Evolutionary conservation across 1,140 invertebrate genomes (phyloP).

Genomic region (Hylaeus anthracinus): DNA sequence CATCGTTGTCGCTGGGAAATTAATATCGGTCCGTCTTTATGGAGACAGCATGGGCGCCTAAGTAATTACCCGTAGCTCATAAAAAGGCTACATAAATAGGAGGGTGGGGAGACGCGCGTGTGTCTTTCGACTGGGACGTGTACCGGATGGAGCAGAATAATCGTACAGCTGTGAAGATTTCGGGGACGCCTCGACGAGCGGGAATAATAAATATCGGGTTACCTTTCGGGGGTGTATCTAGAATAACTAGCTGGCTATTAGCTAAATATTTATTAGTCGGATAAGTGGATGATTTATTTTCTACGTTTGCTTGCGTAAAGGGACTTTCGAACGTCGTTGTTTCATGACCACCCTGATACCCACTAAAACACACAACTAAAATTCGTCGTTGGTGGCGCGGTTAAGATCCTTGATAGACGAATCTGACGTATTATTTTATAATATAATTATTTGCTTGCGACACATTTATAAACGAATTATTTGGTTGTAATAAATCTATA

Average conservation of each 20-base stretch:
- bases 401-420: not conserved
- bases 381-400: constrained; percentile 31
- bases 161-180: constrained; percentile 61
- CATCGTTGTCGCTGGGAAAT: not conserved
- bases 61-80: constrained; percentile 42
- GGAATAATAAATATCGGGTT: constrained; percentile 66
- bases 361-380: constrained; percentile 30
- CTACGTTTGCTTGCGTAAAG: constrained; percentile 11
- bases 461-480: too few relatives aligned
- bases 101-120: constrained; percentile 45
- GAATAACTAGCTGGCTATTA: constrained; percentile 62
- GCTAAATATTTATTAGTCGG: constrained; percentile 66
- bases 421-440: too few relatives aligned
- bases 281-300: constrained; percentile 63
- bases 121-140: constrained; percentile 18
- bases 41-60: constrained; percentile 27
- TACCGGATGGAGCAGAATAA: constrained; percentile 43
- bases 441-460: too few relatives aligned
- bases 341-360: not conserved
- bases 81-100: constrained; percentile 43
- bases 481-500: too few relatives aligned
- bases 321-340: not conserved
- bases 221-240: constrained; percentile 49
- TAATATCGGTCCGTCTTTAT: constrained; percentile 33
- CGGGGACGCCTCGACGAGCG: constrained; percentile 41